These are phyloP conservation scores for Pangasius sanitwongsei DNA, from an alignment of 2,797 vertebrate species.

Conservation along the genomic window DNA sequence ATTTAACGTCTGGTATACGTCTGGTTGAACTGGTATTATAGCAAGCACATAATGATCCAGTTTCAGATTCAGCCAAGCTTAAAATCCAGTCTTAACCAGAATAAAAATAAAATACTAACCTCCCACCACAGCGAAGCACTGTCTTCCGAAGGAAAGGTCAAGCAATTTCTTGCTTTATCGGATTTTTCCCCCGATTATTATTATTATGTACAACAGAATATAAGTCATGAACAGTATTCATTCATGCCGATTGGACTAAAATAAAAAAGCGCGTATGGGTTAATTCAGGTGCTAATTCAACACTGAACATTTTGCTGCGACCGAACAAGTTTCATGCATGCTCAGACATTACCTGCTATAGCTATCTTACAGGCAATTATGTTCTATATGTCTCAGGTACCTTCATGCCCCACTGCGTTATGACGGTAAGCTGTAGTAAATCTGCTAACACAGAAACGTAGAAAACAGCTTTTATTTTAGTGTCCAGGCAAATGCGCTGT, in stretches of 20 bases:
- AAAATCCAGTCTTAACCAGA: neutral
- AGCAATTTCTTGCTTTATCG: neutral
- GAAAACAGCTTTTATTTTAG: neutral
- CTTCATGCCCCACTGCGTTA: neutral
- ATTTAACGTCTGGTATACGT: neutral
- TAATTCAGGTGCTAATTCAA: neutral
- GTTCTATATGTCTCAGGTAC: neutral
- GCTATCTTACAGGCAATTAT: neutral
- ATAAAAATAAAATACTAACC: neutral
- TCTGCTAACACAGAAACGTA: neutral
- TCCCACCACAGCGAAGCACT: neutral
- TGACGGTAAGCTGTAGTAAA: neutral
- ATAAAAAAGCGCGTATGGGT: neutral
- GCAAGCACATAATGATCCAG: neutral
- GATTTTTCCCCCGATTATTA: neutral
- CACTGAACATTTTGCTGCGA: neutral
- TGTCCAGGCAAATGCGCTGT: neutral
- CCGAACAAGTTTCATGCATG: neutral
- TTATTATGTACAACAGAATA: neutral
- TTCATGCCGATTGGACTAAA: neutral
- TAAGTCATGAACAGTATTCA: neutral
- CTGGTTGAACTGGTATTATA: neutral
- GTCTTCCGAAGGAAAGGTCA: neutral
- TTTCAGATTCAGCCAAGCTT: neutral
- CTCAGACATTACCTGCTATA: neutral